These are phyloP conservation scores for Eupristina koningsbergeri DNA, from an alignment of 1,140 invertebrate genomes.

Conservation along the genomic window DNA sequence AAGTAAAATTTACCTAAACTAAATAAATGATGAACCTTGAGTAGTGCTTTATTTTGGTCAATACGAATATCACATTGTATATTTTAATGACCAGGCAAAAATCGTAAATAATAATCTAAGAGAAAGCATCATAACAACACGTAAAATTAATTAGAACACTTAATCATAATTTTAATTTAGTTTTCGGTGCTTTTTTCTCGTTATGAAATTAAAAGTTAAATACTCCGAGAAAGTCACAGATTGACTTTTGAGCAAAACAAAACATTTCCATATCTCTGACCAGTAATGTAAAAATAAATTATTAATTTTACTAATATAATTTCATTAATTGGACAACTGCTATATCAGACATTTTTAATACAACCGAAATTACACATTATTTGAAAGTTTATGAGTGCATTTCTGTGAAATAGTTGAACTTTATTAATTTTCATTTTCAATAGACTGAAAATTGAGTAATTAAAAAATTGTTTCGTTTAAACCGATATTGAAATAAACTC, in stretches of 20 bases:
- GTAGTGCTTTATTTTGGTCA: not conserved
- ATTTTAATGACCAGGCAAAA: not conserved
- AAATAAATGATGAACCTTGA: slow-evolving; percentile 20
- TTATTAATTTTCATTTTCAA: not conserved
- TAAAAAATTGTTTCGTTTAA: not conserved
- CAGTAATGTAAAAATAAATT: slow-evolving; percentile 1
- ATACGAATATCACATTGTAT: slow-evolving; percentile 1
- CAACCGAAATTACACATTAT: not conserved
- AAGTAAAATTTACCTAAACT: not conserved
- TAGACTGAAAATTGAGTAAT: not conserved
- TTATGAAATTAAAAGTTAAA: slow-evolving; percentile 5
- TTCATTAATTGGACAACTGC: not conserved
- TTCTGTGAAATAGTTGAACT: not conserved
- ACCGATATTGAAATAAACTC: not conserved
- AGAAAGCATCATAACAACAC: not conserved
- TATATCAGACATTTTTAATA: not conserved
- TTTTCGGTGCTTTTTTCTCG: slow-evolving; percentile 9
- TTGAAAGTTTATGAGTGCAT: not conserved
- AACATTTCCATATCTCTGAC: not conserved
- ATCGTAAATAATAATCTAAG: not conserved
- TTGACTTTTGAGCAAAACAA: slow-evolving; percentile 30
- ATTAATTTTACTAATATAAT: not conserved
- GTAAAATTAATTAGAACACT: slow-evolving; percentile 32
- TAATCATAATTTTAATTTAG: not conserved
- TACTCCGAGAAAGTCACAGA: slow-evolving; percentile 26